Evolutionary conservation across 2,113 vertebrate genomes (phyloP).

Genomic region (Pedetes capensis): DNA sequence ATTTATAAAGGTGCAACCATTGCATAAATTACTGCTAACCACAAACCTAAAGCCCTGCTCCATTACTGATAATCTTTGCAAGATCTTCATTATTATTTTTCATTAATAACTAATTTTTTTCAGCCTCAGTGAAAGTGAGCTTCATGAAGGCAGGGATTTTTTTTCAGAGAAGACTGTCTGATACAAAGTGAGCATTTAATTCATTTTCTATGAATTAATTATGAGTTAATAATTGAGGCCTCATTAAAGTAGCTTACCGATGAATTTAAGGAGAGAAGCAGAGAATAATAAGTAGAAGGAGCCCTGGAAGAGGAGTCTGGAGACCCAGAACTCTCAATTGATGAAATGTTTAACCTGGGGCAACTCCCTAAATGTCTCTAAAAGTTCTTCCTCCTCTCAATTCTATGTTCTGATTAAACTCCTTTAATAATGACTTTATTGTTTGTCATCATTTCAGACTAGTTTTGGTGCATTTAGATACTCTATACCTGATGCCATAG

Average conservation of each 20-base stretch:
- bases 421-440: not conserved
- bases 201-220: not conserved
- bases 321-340: not conserved
- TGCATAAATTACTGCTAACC: not conserved
- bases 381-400: not conserved
- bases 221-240: not conserved
- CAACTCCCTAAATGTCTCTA: not conserved
- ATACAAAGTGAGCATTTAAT: not conserved
- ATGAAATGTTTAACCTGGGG: not conserved
- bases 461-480: not conserved
- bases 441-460: not conserved
- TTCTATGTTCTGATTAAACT: not conserved
- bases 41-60: not conserved
- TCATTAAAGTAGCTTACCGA: not conserved
- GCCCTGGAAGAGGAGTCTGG: not conserved
- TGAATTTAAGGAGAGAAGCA: not conserved
- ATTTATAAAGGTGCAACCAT: not conserved
- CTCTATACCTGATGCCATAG: not conserved
- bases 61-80: not conserved
- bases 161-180: not conserved
- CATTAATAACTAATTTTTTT: not conserved
- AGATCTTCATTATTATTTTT: not conserved
- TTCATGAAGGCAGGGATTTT: not conserved
- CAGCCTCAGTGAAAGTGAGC: not conserved
- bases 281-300: not conserved